Evolutionary conservation across 2,797 vertebrate genomes (phyloP), one percentile per base, ranked within the genome.

Genomic region (Cynopterus sphinx): DNA sequence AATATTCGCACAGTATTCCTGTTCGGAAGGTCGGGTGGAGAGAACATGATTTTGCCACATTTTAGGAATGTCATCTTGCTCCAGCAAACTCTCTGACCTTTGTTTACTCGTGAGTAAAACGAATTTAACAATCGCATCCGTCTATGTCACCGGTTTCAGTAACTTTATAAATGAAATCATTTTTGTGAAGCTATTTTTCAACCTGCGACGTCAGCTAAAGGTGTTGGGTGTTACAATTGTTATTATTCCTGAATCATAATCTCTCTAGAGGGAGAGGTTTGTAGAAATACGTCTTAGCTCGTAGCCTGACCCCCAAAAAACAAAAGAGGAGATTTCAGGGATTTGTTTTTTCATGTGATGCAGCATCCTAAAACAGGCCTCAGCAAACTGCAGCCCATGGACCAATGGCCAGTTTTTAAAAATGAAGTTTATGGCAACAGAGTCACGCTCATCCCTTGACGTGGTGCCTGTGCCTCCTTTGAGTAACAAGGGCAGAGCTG

Each of bases 101-200:
- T 82, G 13, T 67, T 87, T 83, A 59, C 6, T 79, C 3, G 3
- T 65, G 33, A 36, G 17, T 43, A 41, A 78, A 77, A 86, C 36
- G n/a, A 3, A 21, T 46, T 49, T 39, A 65, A 63, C 81, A 41
- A 53, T 41, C 43, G 33, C 41, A 21, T 85, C 36, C 43, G 74
- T 78, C 74, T 51, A 2, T 77, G 70, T 84, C 36, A 82, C 19
- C 75, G 39, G 41, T 91, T 53, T 65, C 65, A 59, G 2, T 33
- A 67, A 77, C 16, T 78, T 67, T 86, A 73, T 61, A 53, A 46
- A 73, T 61, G n/a, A 79, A 93, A 51, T 77, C 46, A 90, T 94
- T 65, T 15, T 11, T 41, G 2, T 28, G 67, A 81, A 82, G 59
- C 19, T 65, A 63, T 55, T 65, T 70, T 71, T 16, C 41, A 84